phyloP scores from a whole-genome alignment of 2,888 invertebrate genomes.

The Colletes collaris region DNA sequence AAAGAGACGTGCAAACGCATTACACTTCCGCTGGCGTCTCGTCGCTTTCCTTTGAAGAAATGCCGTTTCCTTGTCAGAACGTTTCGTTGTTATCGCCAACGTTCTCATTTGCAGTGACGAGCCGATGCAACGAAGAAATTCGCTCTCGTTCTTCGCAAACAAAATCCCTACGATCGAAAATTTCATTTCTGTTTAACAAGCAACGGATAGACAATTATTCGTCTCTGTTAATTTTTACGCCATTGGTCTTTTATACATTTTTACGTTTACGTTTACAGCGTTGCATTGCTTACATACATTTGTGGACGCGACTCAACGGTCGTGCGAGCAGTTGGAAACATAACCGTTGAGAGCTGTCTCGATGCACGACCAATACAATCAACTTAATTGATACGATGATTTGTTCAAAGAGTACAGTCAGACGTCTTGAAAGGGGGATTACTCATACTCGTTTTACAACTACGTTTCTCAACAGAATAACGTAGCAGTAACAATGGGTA shows the following conservation, averaged over 20 bases:
- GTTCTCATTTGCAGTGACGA: no score
- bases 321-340: slow-evolving; percentile 13
- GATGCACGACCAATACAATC: slow-evolving; percentile 34
- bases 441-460: not conserved
- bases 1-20: slow-evolving; percentile 14
- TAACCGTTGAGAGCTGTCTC: slow-evolving; percentile 31
- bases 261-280: not conserved
- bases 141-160: no score
- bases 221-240: no score
- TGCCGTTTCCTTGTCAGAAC: slow-evolving; percentile 10
- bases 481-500: not conserved
- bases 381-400: slow-evolving; percentile 34
- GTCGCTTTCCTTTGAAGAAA: slow-evolving; percentile 22
- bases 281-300: slow-evolving; percentile 23
- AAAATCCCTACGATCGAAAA: no score
- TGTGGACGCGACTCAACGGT: slow-evolving; percentile 7
- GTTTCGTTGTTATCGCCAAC: slow-evolving; percentile 31
- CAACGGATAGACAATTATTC: no score
- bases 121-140: no score
- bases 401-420: slow-evolving; percentile 5
- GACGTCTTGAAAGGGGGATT: slow-evolving; percentile 12
- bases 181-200: no score
- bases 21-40: slow-evolving; percentile 18
- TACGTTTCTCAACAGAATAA: not conserved
- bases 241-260: slow-evolving; percentile 14